These are phyloP conservation scores for Oenanthe oenanthe DNA, from an alignment of 2,113 vertebrate species.

Conservation along the genomic window DNA sequence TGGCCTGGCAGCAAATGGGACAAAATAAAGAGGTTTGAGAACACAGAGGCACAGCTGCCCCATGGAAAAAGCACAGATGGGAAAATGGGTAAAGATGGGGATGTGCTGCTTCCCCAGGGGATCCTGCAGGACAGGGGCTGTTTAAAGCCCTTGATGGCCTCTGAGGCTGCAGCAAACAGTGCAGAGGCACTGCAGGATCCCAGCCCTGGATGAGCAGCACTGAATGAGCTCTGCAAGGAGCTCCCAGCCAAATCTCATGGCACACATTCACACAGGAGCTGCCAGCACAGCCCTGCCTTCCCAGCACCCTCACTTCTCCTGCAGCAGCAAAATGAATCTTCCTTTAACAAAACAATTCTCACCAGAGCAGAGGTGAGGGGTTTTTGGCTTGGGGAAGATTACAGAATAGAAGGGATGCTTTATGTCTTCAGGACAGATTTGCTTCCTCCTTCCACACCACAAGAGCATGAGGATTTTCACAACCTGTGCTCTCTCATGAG, in stretches of 20 bases:
- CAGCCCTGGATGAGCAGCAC: not conserved
- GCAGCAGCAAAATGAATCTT: not conserved
- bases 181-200: not conserved
- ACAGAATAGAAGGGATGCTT: not conserved
- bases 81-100: not conserved
- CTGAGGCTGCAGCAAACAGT: not conserved
- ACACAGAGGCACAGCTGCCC: not conserved
- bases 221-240: not conserved
- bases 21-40: not conserved
- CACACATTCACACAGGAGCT: not conserved
- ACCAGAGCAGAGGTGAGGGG: not conserved
- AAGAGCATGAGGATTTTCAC: not conserved
- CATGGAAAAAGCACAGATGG: not conserved
- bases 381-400: not conserved
- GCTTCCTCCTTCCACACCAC: not conserved
- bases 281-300: not conserved
- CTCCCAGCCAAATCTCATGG: not conserved
- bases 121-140: not conserved
- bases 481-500: not conserved
- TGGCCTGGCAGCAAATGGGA: accelerated
- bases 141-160: not conserved
- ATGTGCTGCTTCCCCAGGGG: not conserved
- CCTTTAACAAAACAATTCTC: not conserved
- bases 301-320: not conserved
- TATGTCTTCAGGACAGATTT: not conserved